These are phyloP conservation scores for Dorcus hopei DNA, from an alignment of 2,888 invertebrate genomes.

Conservation along the genomic window DNA sequence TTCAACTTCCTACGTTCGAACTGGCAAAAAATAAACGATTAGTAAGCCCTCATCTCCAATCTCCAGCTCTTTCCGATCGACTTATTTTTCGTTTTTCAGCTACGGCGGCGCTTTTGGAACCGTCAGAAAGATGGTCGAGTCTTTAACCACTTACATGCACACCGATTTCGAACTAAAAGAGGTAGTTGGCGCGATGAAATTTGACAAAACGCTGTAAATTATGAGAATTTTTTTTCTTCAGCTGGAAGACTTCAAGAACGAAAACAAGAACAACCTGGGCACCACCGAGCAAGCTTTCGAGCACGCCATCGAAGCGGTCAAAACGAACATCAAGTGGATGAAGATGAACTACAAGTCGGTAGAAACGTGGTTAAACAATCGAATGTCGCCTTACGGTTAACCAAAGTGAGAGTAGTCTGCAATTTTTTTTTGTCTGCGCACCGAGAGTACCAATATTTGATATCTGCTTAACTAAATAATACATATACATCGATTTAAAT, in stretches of 20 bases:
- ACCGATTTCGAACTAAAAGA: conserved; percentile 47
- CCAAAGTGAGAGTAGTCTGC: no score
- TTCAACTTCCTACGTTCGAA: conserved; percentile 57
- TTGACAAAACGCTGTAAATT: not conserved
- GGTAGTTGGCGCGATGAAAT: conserved; percentile 26
- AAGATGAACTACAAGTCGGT: conserved; percentile 50
- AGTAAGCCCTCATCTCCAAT: conserved; percentile 40
- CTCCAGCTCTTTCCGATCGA: not conserved
- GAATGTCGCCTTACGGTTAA: no score
- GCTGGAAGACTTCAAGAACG: conserved; percentile 47
- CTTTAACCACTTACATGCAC: conserved; percentile 54
- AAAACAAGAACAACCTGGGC: conserved; percentile 48
- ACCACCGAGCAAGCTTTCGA: conserved; percentile 53
- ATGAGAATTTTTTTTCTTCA: conserved; percentile 25
- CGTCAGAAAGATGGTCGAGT: conserved; percentile 53
- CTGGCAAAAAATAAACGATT: conserved; percentile 48
- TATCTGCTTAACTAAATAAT: no score
- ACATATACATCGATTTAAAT: no score
- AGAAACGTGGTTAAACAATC: conserved; percentile 37
- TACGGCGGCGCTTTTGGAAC: conserved; percentile 57
- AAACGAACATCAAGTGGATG: conserved; percentile 59
- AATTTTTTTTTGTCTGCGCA: no score
- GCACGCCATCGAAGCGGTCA: conserved; percentile 54
- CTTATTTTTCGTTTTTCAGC: conserved; percentile 36
- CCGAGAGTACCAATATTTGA: no score